These are phyloP conservation scores for Pilophorus perplexus DNA, from an alignment of 2,888 invertebrate species.

Conservation along the genomic window DNA sequence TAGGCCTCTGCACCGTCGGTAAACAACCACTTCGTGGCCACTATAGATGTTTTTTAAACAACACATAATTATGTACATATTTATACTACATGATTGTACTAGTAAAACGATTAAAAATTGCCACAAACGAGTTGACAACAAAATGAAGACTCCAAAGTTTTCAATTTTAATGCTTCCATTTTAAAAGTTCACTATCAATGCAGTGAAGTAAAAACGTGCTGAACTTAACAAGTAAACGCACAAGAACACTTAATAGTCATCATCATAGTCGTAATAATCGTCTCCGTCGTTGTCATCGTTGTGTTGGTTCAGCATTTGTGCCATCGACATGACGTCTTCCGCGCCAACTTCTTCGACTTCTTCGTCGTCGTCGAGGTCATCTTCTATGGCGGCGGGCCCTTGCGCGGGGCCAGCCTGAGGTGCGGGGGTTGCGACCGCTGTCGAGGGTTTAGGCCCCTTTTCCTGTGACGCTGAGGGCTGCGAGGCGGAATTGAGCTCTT, in stretches of 20 bases:
- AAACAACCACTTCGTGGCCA: no score
- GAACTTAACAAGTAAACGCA: no score
- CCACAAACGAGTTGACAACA: no score
- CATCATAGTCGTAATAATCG: conserved; percentile 66
- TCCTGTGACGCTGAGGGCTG: neutral
- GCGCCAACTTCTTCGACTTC: conserved; percentile 47
- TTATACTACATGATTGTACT: no score
- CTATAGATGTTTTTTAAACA: no score
- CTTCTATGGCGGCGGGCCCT: conserved; percentile 48
- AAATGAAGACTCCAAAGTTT: no score
- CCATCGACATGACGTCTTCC: conserved; percentile 51
- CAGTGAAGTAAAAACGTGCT: no score
- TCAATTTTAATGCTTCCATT: no score
- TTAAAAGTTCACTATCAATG: no score
- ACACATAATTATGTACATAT: no score
- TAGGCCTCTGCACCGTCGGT: no score
- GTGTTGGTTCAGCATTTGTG: conserved; percentile 57
- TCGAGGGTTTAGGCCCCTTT: neutral
- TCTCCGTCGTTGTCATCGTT: conserved; percentile 64
- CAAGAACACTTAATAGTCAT: conserved; percentile 55
- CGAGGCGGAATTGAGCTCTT: neutral
- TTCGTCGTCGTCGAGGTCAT: conserved; percentile 52
- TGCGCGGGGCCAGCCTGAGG: conserved; percentile 8
- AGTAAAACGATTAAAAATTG: no score
- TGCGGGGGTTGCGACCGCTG: neutral